Evolutionary conservation across 1,140 invertebrate species (phyloP), one percentile per base, ranked within the genome.

Genomic region (Eumeta japonica): DNA sequence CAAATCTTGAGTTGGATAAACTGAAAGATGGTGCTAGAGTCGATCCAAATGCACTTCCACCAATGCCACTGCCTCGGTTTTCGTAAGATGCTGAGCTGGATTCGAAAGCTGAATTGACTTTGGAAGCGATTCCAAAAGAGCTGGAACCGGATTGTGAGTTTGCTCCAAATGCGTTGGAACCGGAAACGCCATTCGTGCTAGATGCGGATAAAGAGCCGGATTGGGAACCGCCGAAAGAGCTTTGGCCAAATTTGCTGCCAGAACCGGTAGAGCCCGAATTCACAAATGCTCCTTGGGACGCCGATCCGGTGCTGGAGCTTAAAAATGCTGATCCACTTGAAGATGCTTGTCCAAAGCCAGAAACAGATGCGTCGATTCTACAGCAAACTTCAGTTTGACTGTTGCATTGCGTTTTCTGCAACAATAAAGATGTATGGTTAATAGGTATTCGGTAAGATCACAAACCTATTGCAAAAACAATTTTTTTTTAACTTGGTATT

Each of bases 381-480:
- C 78, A 79, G 61, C 77, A 79, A 15, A 73, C 55, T 53, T 79
- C 74, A 2, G 59, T 64, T 16, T 58, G 53, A 0, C 57, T 45
- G 46, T 70, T 66, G 61, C 77, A 79, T 50, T 66, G 65, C 39
- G 68, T 62, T 48, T 72, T 70, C 76, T 79, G 60, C 45, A 75
- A 76, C 52, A 67, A 70, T 35, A 35, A 11, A 52, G 42, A 30
- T 12, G 13, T 9, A 15, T 28, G 10, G 4, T 18, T 10, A 17
- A 18, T 17, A 14, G n/a, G n/a, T n/a, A n/a, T n/a, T n/a, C n/a
- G n/a, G n/a, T n/a, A n/a, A n/a, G n/a, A n/a, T n/a, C n/a, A n/a
- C n/a, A n/a, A n/a, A n/a, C n/a, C n/a, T n/a, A n/a, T n/a, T n/a
- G n/a, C n/a, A n/a, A n/a, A n/a, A n/a, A n/a, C n/a, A n/a, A n/a